phyloP scores from a whole-genome alignment of 2,888 invertebrate genomes.

The Cynaeus angustus region DNA sequence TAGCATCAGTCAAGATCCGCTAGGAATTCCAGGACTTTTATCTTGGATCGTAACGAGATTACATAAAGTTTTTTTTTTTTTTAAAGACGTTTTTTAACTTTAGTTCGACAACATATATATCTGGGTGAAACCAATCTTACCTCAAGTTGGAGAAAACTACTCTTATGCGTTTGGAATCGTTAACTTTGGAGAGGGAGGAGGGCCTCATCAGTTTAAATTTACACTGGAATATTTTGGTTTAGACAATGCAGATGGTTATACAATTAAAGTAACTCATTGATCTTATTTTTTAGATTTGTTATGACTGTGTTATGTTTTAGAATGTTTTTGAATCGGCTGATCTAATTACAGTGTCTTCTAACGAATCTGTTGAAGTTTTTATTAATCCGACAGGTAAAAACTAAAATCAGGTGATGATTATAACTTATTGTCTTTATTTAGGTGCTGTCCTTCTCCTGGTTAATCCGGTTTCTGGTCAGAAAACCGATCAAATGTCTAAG shows the following conservation, averaged over 20 bases:
- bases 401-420: no score
- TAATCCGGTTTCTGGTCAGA: background rate
- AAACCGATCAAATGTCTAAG: no score
- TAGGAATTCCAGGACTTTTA: conserved; percentile 76
- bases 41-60: background rate
- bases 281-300: background rate
- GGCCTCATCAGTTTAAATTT: conserved; percentile 60
- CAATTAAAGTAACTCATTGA: conserved; percentile 31
- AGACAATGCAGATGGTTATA: conserved; percentile 63
- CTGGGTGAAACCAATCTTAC: conserved; percentile 72
- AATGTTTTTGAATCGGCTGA: conserved; percentile 33
- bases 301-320: conserved; percentile 56
- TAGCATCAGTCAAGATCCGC: conserved; percentile 79
- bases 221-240: conserved; percentile 64
- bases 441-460: conserved; percentile 9
- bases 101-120: conserved; percentile 67
- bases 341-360: background rate
- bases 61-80: background rate
- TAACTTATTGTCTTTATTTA: conserved; percentile 1
- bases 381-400: conserved; percentile 27
- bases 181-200: conserved; percentile 66
- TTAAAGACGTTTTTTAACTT: background rate
- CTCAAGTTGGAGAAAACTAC: conserved; percentile 53
- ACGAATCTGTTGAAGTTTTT: conserved; percentile 3
- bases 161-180: conserved; percentile 74